Evolutionary conservation across 92 coral and sea anemone genomes (phyloP).

Genomic region (Epizoanthus fatuus): DNA sequence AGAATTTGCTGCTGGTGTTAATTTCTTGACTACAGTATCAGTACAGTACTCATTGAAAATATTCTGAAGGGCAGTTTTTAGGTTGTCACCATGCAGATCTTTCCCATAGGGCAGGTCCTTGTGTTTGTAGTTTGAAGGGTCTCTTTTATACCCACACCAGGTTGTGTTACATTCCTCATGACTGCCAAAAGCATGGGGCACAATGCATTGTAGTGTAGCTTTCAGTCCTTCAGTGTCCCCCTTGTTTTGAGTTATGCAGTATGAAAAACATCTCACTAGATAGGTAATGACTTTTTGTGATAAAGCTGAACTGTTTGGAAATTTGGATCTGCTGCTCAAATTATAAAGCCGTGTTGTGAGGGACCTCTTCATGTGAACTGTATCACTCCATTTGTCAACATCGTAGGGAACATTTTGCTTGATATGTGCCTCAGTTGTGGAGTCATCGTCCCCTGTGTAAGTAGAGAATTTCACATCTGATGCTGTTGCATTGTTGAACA

Average conservation of each 20-base stretch:
- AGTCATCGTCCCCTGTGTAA: conserved; percentile 60
- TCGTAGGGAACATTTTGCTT: conserved; percentile 53
- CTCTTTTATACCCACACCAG: conserved; percentile 30
- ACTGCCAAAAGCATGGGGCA: conserved; percentile 28
- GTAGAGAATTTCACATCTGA: conserved; percentile 13
- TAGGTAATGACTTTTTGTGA: no score
- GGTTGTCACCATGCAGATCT: conserved; percentile 16
- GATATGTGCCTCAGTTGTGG: conserved; percentile 55
- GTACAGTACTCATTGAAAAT: conserved; percentile 27
- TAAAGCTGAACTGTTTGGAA: conserved; percentile 10
- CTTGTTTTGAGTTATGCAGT: conserved; percentile 51
- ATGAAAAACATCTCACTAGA: no score
- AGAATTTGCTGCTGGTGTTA: conserved; percentile 30
- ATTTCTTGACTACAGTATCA: conserved; percentile 30
- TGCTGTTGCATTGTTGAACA: conserved; percentile 17
- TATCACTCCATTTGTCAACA: conserved; percentile 55
- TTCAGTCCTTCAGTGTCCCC: conserved; percentile 38
- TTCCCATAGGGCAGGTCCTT: conserved; percentile 9
- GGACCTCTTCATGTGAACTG: conserved; percentile 49
- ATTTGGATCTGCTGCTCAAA: conserved; percentile 19
- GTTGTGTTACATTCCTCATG: conserved; percentile 8
- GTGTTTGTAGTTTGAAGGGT: conserved; percentile 11
- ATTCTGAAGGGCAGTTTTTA: background rate
- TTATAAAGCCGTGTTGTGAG: conserved; percentile 32
- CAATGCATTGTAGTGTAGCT: conserved; percentile 16